Base-by-base conservation (phyloP, 2,797 vertebrate genomes). In the Myoxocephalus aenaeus region DNA sequence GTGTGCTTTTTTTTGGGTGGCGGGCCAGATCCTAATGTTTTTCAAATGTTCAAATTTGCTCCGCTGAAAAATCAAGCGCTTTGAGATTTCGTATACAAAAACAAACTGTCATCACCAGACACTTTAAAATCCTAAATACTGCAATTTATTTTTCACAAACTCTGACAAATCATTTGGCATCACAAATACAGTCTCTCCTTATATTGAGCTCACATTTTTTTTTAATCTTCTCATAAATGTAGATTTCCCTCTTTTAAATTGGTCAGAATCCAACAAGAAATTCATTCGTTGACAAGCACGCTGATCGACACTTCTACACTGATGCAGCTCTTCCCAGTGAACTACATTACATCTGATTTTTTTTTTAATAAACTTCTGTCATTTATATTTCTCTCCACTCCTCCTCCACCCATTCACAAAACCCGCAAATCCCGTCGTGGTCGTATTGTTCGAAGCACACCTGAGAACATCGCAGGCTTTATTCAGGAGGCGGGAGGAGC, bases 61-160 rank as follows among this genome's bases (percentile, higher is more conserved):
- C 11, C 42, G 62, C 67, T 70, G 20, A 10, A 11, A 29, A 70
- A 70, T 75, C 32, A 79, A 73, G 56, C 78, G 73, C 74, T 78
- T 50, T 18, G n/a, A n/a, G n/a, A n/a, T n/a, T n/a, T n/a, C n/a
- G n/a, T n/a, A 32, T 34, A 73, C 72, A 85, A 85, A 85, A 51
- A 86, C 88, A 79, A 58, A 38, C 12, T 36, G 51, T 74, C 81
- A 87, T 73, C 65, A 68, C 77, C 66, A 69, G 72, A 87, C 87
- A 78, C 77, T 62, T 86, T 89, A 85, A 92, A 93, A 91, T 87
- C 86, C 92, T 93, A 93, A 93, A 92, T 92, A 91, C 86, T 90
- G 90, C 90, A 76, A 89, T 93, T 94, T 93, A 94, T 94, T 94
- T 94, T 27, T 92, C 93, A 93, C 91, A 91, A 90, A 92, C 87